Conservation (phyloP, 2,797 vertebrate genomes). For the Sternotherus odoratus region DNA sequence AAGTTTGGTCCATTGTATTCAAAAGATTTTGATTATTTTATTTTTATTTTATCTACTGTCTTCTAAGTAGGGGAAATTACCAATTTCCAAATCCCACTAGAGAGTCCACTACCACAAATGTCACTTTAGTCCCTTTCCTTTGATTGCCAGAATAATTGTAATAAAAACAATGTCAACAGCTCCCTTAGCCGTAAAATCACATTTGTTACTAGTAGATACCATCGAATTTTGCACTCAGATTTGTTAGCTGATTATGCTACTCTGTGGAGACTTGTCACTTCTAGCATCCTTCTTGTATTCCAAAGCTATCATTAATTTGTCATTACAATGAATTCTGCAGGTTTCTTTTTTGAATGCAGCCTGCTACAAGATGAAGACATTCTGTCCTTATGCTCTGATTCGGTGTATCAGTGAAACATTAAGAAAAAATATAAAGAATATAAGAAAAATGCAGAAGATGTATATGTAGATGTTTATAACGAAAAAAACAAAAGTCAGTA, state of each 20-base stretch:
- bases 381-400: conserved; percentile 43
- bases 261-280: conserved; percentile 63
- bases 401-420: conserved; percentile 25
- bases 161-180: conserved; percentile 50
- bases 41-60: neutral
- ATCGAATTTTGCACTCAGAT: conserved; percentile 53
- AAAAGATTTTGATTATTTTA: neutral
- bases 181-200: conserved; percentile 47
- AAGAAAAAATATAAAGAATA: conserved; percentile 21
- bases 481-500: neutral
- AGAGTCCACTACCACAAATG: conserved; percentile 7
- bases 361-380: conserved; percentile 23
- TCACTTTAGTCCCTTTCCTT: conserved; percentile 29
- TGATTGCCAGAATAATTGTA: conserved; percentile 45
- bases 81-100: conserved; percentile 24
- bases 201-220: conserved; percentile 36
- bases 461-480: neutral
- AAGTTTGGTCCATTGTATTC: neutral
- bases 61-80: neutral
- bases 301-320: conserved; percentile 76
- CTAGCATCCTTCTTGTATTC: conserved; percentile 60
- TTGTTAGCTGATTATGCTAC: conserved; percentile 56
- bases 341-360: conserved; percentile 58
- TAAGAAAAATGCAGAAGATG: conserved; percentile 36
- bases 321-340: conserved; percentile 45